Evolutionary conservation across 2,797 vertebrate species (phyloP).

Genomic region (Hoplostethus atlanticus): DNA sequence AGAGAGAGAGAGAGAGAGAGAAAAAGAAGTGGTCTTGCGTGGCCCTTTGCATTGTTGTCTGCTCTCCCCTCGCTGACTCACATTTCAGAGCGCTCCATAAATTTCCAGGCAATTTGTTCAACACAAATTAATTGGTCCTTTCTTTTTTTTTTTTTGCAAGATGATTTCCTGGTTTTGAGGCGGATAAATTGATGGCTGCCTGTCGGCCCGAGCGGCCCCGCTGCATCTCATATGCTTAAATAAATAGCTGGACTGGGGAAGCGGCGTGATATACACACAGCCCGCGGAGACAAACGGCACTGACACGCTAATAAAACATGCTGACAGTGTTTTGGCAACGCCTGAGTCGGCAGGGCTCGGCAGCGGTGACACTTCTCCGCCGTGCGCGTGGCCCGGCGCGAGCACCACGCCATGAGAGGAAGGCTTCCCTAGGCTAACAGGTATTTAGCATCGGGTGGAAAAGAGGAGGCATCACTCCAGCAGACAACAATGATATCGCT

Average conservation of each 20-base stretch:
- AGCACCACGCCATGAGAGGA: constrained; percentile 11
- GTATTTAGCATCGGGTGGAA: constrained; percentile 71
- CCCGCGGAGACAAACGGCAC: constrained; percentile 74
- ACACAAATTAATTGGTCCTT: constrained; percentile 59
- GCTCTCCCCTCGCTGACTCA: neutral
- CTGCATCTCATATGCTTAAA: constrained; percentile 70
- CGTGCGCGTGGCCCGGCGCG: neutral
- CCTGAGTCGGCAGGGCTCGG: constrained; percentile 74
- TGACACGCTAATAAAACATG: constrained; percentile 79
- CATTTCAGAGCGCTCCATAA: constrained; percentile 51
- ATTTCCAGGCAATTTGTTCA: constrained; percentile 63
- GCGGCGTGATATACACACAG: constrained; percentile 63
- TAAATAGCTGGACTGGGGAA: constrained; percentile 64
- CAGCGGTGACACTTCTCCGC: constrained; percentile 64
- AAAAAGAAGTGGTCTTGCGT: constrained; percentile 35
- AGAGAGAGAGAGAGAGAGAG: too few species aligned
- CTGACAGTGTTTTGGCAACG: constrained; percentile 80
- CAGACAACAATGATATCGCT: constrained; percentile 81
- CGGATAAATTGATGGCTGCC: constrained; percentile 66
- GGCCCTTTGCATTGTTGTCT: too few species aligned
- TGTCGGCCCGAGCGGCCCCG: constrained; percentile 41
- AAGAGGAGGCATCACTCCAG: constrained; percentile 71
- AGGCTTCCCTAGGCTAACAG: constrained; percentile 67
- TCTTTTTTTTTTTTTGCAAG: constrained; percentile 17
- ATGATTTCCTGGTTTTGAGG: constrained; percentile 60